These are phyloP conservation scores for Macroteleia sp. DNA, from an alignment of 2,888 invertebrate genomes.

Conservation along the genomic window DNA sequence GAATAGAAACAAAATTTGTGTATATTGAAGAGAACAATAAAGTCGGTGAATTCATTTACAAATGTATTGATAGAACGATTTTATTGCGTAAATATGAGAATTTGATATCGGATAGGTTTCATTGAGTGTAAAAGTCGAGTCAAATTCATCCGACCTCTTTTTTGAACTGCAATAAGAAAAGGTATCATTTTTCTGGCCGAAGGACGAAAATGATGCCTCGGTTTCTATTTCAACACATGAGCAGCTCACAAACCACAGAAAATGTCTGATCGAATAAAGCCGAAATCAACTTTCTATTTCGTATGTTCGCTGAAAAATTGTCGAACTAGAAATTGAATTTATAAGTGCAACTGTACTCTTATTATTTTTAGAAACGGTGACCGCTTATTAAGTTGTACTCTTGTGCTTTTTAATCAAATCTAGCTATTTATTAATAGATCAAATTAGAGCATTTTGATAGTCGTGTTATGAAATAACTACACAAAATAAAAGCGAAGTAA, in stretches of 20 bases:
- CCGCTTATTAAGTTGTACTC: too few species aligned
- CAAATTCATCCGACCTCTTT: conserved; percentile 35
- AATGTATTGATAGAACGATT: conserved; percentile 1
- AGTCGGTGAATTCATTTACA: neutral
- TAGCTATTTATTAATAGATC: too few species aligned
- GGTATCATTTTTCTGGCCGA: conserved; percentile 50
- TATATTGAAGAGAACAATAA: neutral
- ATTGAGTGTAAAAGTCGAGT: conserved; percentile 33
- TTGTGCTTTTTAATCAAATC: too few species aligned
- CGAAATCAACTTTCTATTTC: conserved; percentile 45
- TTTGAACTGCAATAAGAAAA: conserved; percentile 30
- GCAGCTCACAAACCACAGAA: conserved; percentile 43
- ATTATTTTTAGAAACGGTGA: too few species aligned
- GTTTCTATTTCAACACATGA: conserved; percentile 46
- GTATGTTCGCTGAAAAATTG: conserved; percentile 33
- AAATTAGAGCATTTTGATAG: too few species aligned
- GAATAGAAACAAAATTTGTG: neutral
- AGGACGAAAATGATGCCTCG: conserved; percentile 33
- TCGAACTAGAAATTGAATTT: conserved; percentile 46
- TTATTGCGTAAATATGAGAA: conserved; percentile 13
- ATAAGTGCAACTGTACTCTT: conserved; percentile 37
- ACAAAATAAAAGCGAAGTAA: too few species aligned
- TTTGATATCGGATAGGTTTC: conserved; percentile 27
- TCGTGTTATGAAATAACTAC: too few species aligned
- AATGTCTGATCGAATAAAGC: conserved; percentile 54